Percentiles rank a stretch among this genome's conserved stretches.
Conservation (phyloP, 2,888 invertebrate species). For the Lymantria dispar region DNA sequence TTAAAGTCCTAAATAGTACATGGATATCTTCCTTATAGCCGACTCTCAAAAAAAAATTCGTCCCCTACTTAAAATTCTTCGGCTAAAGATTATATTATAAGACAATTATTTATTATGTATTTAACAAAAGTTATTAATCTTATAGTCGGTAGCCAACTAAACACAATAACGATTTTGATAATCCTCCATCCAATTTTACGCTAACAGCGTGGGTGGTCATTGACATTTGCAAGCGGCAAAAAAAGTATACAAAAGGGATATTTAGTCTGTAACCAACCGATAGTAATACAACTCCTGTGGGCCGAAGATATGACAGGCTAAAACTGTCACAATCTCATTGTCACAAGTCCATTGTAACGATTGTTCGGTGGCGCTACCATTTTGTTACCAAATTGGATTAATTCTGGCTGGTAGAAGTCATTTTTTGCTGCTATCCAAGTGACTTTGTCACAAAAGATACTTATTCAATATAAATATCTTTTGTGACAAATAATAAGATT, state of each 20-base stretch:
- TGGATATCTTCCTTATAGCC: too few relatives aligned
- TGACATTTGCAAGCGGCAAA: constrained; percentile 30
- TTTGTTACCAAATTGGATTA: constrained; percentile 55
- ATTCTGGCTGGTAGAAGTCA: constrained; percentile 59
- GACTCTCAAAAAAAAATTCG: too few relatives aligned
- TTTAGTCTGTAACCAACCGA: constrained; percentile 38
- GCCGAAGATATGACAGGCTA: constrained; percentile 51
- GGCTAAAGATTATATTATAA: too few relatives aligned
- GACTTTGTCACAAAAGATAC: too few relatives aligned
- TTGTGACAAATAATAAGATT: constrained; percentile 39
- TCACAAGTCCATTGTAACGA: constrained; percentile 40
- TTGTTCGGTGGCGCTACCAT: constrained; percentile 73
- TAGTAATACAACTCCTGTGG: constrained; percentile 58
- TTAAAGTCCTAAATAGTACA: too few relatives aligned
- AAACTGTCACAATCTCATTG: constrained; percentile 62
- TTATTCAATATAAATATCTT: constrained; percentile 53
- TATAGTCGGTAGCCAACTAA: constrained; percentile 17
- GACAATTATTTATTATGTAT: neutral
- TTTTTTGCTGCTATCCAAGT: constrained; percentile 57
- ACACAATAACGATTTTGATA: constrained; percentile 36
- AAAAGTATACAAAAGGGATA: constrained; percentile 24
- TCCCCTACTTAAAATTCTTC: too few relatives aligned
- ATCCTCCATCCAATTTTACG: constrained; percentile 57
- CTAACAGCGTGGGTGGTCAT: constrained; percentile 39
- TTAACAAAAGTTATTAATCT: constrained; percentile 22